Evolutionary conservation across 2,113 vertebrate species (phyloP).

Genomic region (Dascyllus trimaculatus): DNA sequence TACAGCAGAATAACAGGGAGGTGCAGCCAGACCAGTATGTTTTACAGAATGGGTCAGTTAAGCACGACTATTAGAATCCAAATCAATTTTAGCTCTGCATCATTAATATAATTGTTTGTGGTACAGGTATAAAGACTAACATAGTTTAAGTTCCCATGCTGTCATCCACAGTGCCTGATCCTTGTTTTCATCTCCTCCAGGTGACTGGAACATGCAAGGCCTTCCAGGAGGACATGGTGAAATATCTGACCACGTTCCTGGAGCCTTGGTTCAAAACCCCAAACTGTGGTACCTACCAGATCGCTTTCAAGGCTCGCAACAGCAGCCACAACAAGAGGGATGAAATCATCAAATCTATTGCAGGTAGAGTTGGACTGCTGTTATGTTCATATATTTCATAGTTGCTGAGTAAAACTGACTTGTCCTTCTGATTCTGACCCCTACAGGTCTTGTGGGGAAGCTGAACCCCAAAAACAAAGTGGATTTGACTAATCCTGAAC

Average conservation of each 20-base stretch:
- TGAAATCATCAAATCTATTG: conserved; percentile 94
- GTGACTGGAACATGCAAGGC: conserved; percentile 93
- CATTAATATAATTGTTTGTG: too few species aligned
- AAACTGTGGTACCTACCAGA: conserved; percentile 91
- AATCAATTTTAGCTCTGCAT: too few species aligned
- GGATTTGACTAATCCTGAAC: conserved; percentile 92
- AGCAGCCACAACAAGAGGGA: conserved; percentile 94
- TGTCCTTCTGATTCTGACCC: neutral
- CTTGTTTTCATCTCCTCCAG: conserved; percentile 32
- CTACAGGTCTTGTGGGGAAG: conserved; percentile 89
- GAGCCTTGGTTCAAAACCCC: conserved; percentile 96
- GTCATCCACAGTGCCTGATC: neutral
- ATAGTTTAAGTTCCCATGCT: too few species aligned
- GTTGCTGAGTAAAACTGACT: neutral
- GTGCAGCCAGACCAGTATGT: too few species aligned
- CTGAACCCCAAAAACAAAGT: conserved; percentile 96
- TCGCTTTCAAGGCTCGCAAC: conserved; percentile 96
- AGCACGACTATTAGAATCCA: too few species aligned
- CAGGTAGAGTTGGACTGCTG: conserved; percentile 81
- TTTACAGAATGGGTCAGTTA: too few species aligned
- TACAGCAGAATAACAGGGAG: too few species aligned
- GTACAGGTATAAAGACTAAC: too few species aligned
- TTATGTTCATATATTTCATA: neutral
- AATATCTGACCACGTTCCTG: conserved; percentile 90
- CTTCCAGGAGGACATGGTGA: conserved; percentile 94